phyloP scores from a whole-genome alignment of 2,113 vertebrate species.

The Bostrychus sinensis region DNA sequence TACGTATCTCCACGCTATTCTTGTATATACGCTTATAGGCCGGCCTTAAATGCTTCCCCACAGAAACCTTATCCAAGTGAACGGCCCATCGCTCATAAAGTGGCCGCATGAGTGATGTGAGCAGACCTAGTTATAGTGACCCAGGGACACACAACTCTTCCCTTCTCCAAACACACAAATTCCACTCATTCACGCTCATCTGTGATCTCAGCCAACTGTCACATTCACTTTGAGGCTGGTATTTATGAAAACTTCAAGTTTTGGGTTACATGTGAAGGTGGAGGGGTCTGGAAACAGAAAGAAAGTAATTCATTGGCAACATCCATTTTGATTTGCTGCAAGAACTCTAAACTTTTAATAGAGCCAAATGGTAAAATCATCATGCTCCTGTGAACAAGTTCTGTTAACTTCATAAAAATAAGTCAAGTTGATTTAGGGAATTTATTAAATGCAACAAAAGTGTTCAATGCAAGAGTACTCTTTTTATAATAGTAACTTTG shows the following conservation, averaged over 20 bases:
- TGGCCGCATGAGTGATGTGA: slow-evolving; percentile 67
- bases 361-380: slow-evolving; percentile 41
- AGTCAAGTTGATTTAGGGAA: too few relatives aligned
- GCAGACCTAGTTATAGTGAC: slow-evolving; percentile 66
- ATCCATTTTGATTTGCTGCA: neutral
- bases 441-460: too few relatives aligned
- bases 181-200: slow-evolving; percentile 50
- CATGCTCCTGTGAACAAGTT: too few relatives aligned
- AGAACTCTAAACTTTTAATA: slow-evolving; percentile 40
- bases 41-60: slow-evolving; percentile 50
- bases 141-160: slow-evolving; percentile 74
- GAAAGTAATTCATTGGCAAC: neutral
- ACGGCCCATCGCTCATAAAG: slow-evolving; percentile 75
- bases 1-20: neutral
- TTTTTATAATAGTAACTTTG: too few relatives aligned
- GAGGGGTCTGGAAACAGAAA: neutral
- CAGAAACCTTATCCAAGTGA: slow-evolving; percentile 70
- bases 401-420: too few relatives aligned
- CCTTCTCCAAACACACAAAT: slow-evolving; percentile 42
- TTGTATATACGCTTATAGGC: neutral
- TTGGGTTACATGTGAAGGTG: slow-evolving; percentile 31
- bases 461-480: too few relatives aligned
- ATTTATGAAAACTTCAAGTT: slow-evolving; percentile 32
- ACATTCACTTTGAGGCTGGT: slow-evolving; percentile 12
- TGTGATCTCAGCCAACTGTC: slow-evolving; percentile 43